A percentile compares a stretch with the other conserved stretches of the same genome.
phyloP scores from a whole-genome alignment of 2,113 vertebrate genomes.

The Misgurnus anguillicaudatus region DNA sequence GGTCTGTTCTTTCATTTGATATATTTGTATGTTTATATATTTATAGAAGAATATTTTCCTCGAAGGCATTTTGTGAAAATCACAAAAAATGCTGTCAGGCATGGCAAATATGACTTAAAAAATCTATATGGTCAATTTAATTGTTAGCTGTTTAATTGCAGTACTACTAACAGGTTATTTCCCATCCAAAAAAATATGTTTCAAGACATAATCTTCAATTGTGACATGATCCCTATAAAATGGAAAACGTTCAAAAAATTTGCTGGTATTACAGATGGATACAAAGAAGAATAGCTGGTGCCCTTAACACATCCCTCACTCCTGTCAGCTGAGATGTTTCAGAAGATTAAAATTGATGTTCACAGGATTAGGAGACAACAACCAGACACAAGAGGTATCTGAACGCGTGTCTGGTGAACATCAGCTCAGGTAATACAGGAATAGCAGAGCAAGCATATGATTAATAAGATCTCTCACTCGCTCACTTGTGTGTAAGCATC shows the following conservation, averaged over 20 bases:
- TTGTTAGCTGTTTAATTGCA: no score
- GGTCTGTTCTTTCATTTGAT: no score
- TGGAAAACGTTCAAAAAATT: neutral
- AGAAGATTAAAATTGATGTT: neutral
- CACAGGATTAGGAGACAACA: neutral
- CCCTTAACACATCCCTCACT: neutral
- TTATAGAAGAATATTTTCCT: no score
- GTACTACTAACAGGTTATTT: no score
- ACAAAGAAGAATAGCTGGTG: neutral
- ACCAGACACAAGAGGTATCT: neutral
- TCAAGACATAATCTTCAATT: no score
- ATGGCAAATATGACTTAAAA: no score
- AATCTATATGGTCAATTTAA: no score
- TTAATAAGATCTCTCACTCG: neutral
- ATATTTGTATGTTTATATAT: no score
- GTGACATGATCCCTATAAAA: no score
- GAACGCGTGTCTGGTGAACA: neutral
- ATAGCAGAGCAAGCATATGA: neutral
- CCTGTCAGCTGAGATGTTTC: neutral
- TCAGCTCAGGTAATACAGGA: neutral
- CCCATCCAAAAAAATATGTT: no score
- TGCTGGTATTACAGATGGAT: neutral
- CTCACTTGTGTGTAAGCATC: conserved; percentile 3
- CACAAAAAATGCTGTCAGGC: no score
- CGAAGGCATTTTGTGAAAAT: no score